These are phyloP conservation scores for Dyspetes luteomarginatus DNA, from an alignment of 2,888 invertebrate genomes.

Conservation along the genomic window DNA sequence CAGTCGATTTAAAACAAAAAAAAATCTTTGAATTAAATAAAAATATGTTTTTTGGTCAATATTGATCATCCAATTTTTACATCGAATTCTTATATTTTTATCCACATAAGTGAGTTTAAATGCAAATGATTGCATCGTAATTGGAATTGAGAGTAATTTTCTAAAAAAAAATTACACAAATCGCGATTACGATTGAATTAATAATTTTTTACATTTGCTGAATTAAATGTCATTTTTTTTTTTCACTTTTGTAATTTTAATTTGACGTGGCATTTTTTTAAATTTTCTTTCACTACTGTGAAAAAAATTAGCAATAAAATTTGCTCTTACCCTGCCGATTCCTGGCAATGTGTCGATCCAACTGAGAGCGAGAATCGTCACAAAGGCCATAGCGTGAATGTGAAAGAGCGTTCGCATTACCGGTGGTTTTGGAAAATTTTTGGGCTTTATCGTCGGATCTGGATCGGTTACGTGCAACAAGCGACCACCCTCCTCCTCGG, in stretches of 20 bases:
- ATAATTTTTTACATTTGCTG: no score
- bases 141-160: no score
- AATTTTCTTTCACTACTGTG: no score
- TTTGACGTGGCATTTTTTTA: not conserved
- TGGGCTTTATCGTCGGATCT: constrained; percentile 78
- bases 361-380: constrained; percentile 82
- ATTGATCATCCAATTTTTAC: not conserved
- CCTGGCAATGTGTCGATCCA: constrained; percentile 85
- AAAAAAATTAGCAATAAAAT: no score
- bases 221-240: no score
- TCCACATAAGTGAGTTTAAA: no score
- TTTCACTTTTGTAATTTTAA: no score
- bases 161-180: no score
- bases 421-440: constrained; percentile 79
- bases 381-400: constrained; percentile 83
- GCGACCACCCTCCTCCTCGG: constrained; percentile 79
- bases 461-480: constrained; percentile 80
- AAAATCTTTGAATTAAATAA: not conserved
- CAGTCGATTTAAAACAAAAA: constrained; percentile 50
- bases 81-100: not conserved
- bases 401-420: constrained; percentile 80
- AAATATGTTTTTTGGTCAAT: not conserved
- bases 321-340: constrained; percentile 83
- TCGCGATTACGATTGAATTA: no score
- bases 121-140: constrained; percentile 80